Evolutionary conservation across 2,113 vertebrate species (phyloP).

Genomic region (Drymodes brunneopygia): DNA sequence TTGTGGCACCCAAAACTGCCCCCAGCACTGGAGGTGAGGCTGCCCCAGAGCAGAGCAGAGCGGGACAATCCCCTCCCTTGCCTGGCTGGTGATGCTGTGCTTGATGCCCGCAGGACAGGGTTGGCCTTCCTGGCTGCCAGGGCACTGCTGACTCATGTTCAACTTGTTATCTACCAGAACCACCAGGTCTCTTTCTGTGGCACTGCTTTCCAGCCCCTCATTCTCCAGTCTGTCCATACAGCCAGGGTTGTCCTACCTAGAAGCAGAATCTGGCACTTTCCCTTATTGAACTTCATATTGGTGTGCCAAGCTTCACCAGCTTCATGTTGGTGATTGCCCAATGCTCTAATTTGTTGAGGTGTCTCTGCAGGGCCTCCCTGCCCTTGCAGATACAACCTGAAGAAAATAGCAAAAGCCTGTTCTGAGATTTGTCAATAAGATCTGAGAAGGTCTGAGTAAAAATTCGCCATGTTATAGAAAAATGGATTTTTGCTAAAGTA

Average conservation of each 20-base stretch:
- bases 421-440: neutral
- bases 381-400: neutral
- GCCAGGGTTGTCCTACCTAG: neutral
- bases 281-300: neutral
- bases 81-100: fast-evolving
- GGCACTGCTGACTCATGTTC: fast-evolving
- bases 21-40: neutral
- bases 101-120: neutral
- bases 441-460: neutral
- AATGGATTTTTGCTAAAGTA: neutral
- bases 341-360: neutral
- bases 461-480: neutral
- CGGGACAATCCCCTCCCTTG: neutral
- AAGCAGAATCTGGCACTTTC: neutral
- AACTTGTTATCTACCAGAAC: fast-evolving
- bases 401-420: neutral
- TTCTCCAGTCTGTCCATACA: fast-evolving
- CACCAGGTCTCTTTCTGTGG: fast-evolving
- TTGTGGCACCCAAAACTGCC: fast-evolving
- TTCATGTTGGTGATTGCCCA: neutral
- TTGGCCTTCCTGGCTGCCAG: neutral
- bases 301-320: no score
- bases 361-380: neutral
- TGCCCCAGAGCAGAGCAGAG: neutral
- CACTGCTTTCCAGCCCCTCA: neutral